phyloP scores from a whole-genome alignment of 2,888 invertebrate species.

The Notocelia uddmanniana region DNA sequence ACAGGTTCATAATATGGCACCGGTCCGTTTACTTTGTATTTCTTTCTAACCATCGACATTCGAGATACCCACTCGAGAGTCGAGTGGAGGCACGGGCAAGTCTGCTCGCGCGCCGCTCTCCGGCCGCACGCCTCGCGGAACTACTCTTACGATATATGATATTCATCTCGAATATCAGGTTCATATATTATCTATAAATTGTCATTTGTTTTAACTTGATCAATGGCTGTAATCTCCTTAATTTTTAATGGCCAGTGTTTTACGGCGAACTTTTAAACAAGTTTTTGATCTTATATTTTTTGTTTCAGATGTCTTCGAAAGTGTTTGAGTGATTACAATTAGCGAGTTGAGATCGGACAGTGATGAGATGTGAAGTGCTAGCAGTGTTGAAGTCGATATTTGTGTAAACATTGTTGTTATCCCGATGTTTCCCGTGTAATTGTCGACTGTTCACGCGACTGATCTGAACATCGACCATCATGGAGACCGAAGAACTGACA shows the following conservation, averaged over 20 bases:
- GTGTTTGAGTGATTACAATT: conserved; percentile 72
- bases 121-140: conserved; percentile 68
- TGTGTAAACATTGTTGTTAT: conserved; percentile 63
- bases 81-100: conserved; percentile 61
- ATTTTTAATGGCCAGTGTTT: conserved; percentile 10
- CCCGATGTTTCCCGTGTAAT: conserved; percentile 79
- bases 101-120: conserved; percentile 69
- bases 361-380: conserved; percentile 81
- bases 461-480: conserved; percentile 73
- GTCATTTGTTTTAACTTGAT: conserved; percentile 22
- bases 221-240: not conserved
- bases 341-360: conserved; percentile 56
- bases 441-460: conserved; percentile 61
- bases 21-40: conserved; percentile 68
- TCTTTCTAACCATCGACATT: conserved; percentile 75
- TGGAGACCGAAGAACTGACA: conserved; percentile 96
- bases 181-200: not conserved
- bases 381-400: conserved; percentile 74
- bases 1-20: conserved; percentile 58
- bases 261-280: conserved; percentile 22
- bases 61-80: conserved; percentile 63
- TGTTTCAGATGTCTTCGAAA: conserved; percentile 82
- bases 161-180: conserved; percentile 34
- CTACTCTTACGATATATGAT: conserved; percentile 6
- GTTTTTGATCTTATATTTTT: conserved; percentile 57